phyloP scores from a whole-genome alignment of 37 sponge, comb jelly and placozoan species.

The Beroe forskalii region DNA sequence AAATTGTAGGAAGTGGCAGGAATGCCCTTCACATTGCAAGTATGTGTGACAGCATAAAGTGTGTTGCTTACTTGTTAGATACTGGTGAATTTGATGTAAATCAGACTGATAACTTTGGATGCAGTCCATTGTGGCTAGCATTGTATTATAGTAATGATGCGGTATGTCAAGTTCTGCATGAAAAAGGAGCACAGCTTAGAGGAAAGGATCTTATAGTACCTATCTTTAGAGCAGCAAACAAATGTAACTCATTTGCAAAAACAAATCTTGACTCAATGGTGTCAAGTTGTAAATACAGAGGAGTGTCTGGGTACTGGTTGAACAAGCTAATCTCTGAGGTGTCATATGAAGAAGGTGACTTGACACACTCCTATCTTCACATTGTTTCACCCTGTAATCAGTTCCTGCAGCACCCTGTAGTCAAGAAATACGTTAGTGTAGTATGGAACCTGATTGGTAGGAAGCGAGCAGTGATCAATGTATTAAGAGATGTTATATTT shows the following conservation, averaged over 20 bases:
- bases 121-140: conserved; percentile 41
- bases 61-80: neutral
- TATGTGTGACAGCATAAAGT: conserved; percentile 42
- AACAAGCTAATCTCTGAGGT: conserved; percentile 26
- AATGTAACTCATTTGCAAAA: neutral
- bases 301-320: conserved; percentile 29
- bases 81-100: neutral
- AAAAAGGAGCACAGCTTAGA: conserved; percentile 12
- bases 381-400: neutral
- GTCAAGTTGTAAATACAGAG: neutral
- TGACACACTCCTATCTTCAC: conserved; percentile 41
- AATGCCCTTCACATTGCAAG: conserved; percentile 34
- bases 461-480: conserved; percentile 13
- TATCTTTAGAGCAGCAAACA: neutral
- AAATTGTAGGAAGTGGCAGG: neutral
- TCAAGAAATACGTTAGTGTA: neutral
- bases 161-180: neutral
- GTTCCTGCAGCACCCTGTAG: conserved; percentile 12
- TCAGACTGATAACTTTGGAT: conserved; percentile 8
- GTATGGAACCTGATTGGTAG: neutral
- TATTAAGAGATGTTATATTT: neutral
- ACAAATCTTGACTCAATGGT: neutral
- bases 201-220: neutral
- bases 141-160: conserved; percentile 47
- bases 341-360: neutral